Base-by-base conservation (phyloP, 2,113 vertebrate genomes). In the Campylomormyrus numenius region DNA sequence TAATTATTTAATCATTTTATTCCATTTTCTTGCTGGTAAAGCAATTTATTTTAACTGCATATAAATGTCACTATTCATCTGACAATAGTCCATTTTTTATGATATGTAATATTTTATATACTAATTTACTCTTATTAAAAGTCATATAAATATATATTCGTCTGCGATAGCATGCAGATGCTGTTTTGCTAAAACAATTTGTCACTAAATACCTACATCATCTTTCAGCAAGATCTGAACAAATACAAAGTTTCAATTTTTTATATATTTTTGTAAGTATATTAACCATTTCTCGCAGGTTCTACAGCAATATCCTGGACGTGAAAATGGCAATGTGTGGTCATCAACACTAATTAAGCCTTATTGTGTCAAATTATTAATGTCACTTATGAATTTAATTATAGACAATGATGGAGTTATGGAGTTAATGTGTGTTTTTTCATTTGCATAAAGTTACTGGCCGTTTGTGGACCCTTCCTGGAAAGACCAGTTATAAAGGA, bases 401-500 rank as follows among this genome's bases (percentile, higher is more conserved):
- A 42, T 42, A 19, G 13, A 80, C 13, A 80, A 13, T 39, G 27
- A 77, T 39, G 1, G 13, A 35, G 10, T 77, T 39, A 84, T 84
- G 39, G 39, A 19, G 7, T 84, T 84, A 48, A 48, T 21, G 24
- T 19, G 24, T 77, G 70, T 19, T 24, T 56, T 89, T 84, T 53
- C 5, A 83, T 11, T 49, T 94, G 89, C 88, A 91, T 91, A 31
- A 91, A 98, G 95, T 92, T 97, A 92, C 92, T 97, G 89, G 95
- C 92, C 3, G 7, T 97, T 89, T 94, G 96, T 93, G 94, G 94
- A 93, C 96, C 94, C 84, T 96, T 98, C 93, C 92, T 97, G 91
- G 95, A 97, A 91, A 96, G 95, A 87, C 91, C 90, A 86, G 91
- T 95, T 85, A 94, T 97, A 89, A 91, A 94, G 93, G 93, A 97